Base-by-base conservation (phyloP, 1,140 invertebrate genomes). In the Trachymyrmex septentrionalis region DNA sequence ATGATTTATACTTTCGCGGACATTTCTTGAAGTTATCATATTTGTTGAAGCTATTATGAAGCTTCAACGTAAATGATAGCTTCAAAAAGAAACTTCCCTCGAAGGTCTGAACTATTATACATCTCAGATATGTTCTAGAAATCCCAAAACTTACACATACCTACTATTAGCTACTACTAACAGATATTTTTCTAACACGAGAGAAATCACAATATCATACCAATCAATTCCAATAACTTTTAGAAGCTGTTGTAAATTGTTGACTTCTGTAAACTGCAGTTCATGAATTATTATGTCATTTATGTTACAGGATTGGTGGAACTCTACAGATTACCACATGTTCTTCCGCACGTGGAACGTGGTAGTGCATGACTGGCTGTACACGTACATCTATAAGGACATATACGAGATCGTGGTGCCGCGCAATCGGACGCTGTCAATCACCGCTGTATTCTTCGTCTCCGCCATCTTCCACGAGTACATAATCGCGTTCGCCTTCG, bases 301-400 rank as follows among this genome's bases (percentile, higher is more conserved):
- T 71, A 6, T 75, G 30, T 95, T 95, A 19, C 92, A 98, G 97
- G 98, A 99, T 91, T 99, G 99, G 99, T 99, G 99, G 99, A 99
- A 98, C 67, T 97, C 97, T 7, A 97, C 97, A 2, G 97, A 97
- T 1, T 99, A 97, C 93, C 96, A 96, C 0, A 96, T 95, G 6
- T 99, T 97, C 93, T 99, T 99, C 93, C 96, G 98, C 21, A 98
- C 97, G 9, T 99, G 99, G 99, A 99, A 99, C 93, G 96, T 98
- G 16, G 97, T 99, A 0, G 98, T 99, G 0, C 97, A 99, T 92
- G 98, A 99, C 87, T 99, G 98, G 98, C 95, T 99, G 0, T 98
- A 99, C 90, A 97, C 97, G 1, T 99, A 99, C 94, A 96, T 99
- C 24, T 99, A 99, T 94, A 97, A 97, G 91, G 99, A 99, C 91